Base-by-base conservation (phyloP, 2,797 vertebrate species). In the Falco concolor region DNA sequence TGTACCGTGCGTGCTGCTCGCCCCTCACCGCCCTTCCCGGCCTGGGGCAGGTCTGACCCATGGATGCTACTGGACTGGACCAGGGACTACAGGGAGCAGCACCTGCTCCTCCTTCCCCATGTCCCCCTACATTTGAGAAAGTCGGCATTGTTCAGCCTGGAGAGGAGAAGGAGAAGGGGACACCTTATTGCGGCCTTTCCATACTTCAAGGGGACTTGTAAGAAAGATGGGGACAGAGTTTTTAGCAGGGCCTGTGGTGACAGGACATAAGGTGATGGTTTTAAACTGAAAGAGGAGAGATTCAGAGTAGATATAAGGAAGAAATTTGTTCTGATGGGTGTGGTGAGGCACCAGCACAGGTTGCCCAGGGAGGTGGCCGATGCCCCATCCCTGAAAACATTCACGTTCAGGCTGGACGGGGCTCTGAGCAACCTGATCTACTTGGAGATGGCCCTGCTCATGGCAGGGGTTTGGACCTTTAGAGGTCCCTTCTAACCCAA, bases 1-100 rank as follows among this genome's bases (percentile, higher is more conserved):
- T 1, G 1, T 0, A 2, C 1, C 1, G 30, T 40, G 40, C 13
- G 12, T 20, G 45, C 6, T 11, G 70, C 52, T 38, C 7, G 0
- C 13, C 34, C 57, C 57, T 14, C 17, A 2, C 52, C 20, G 38
- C 9, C 24, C 61, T 22, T 10, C n/a, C 44, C 16, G 8, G 40
- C 20, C 68, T 3, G 8, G 20, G 20, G 15, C 42, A 4, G 17
- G 3, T 36, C 40, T n/a, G 54, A 42, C 57, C 63, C 36, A 6
- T 23, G 61, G 61, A 5, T 10, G 27, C 3, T 7, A 19, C 17
- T 8, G 36, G 34, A 7, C n/a, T 44, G 12, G 14, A 15, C 1
- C 23, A 12, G 38, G 61, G 61, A 64, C 53, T 14, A 30, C 10
- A 0, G 8, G 44, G 20, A 72, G 6, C 44, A 73, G 34, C 44